These are phyloP conservation scores for Ormyrus nitidulus DNA, from an alignment of 2,888 invertebrate genomes.

Conservation along the genomic window DNA sequence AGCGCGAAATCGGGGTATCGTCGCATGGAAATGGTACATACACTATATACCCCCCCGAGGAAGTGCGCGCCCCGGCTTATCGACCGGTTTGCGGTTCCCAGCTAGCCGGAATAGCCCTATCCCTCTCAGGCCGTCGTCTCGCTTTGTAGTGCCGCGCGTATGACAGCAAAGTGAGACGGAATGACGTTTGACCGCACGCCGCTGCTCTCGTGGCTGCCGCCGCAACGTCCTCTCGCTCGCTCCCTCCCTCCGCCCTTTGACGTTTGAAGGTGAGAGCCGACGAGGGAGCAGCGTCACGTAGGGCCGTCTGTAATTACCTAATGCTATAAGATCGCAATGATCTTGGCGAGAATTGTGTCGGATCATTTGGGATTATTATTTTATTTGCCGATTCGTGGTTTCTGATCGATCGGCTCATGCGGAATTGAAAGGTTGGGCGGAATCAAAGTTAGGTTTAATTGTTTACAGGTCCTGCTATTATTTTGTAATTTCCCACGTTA, in stretches of 20 bases:
- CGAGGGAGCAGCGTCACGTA: not conserved
- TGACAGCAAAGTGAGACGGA: conserved; percentile 25
- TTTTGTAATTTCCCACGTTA: too few relatives aligned
- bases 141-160: conserved; percentile 27
- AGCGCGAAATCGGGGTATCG: too few relatives aligned
- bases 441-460: too few relatives aligned
- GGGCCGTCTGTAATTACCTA: too few relatives aligned
- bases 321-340: too few relatives aligned
- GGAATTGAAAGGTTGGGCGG: too few relatives aligned
- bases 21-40: conserved; percentile 30
- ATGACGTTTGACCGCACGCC: conserved; percentile 32
- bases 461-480: too few relatives aligned
- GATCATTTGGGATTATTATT: too few relatives aligned
- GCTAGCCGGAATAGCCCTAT: conserved; percentile 26
- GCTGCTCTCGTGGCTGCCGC: not conserved
- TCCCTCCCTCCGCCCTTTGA: not conserved
- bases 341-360: too few relatives aligned
- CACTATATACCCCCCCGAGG: conserved; percentile 21
- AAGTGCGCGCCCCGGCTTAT: conserved; percentile 28
- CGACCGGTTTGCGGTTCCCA: conserved; percentile 47
- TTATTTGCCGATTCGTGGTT: too few relatives aligned
- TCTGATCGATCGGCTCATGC: too few relatives aligned
- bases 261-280: not conserved
- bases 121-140: not conserved
- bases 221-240: not conserved